These are phyloP conservation scores for Leuciscus waleckii DNA, from an alignment of 2,797 vertebrate genomes.

Conservation along the genomic window DNA sequence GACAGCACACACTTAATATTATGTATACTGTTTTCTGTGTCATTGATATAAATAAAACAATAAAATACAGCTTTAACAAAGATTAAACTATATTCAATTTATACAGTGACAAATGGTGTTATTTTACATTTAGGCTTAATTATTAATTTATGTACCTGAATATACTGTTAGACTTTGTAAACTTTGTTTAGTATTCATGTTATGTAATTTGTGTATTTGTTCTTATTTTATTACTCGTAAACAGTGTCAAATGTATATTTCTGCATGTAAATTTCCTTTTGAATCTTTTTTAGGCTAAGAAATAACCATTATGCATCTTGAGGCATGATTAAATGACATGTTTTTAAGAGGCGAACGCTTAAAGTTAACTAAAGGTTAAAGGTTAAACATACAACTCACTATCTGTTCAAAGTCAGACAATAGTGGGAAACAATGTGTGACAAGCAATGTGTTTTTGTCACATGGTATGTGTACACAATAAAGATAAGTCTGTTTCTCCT, in stretches of 20 bases:
- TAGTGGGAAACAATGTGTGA: not conserved
- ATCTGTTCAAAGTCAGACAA: conserved; percentile 15
- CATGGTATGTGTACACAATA: not conserved
- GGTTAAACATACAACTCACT: conserved; percentile 26
- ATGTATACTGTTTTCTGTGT: too few relatives aligned
- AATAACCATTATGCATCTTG: conserved; percentile 17
- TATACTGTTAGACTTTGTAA: too few relatives aligned
- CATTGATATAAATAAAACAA: too few relatives aligned
- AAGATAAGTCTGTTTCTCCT: not conserved
- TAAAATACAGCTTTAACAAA: too few relatives aligned
- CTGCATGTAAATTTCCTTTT: not conserved
- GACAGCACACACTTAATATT: too few relatives aligned
- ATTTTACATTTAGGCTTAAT: too few relatives aligned
- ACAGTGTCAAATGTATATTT: not conserved
- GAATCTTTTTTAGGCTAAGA: not conserved
- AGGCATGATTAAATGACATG: conserved; percentile 36
- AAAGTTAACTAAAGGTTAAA: conserved; percentile 53
- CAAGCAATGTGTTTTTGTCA: not conserved
- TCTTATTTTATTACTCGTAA: too few relatives aligned
- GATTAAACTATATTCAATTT: too few relatives aligned
- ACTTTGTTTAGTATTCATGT: too few relatives aligned
- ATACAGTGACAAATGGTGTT: too few relatives aligned
- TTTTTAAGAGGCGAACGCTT: conserved; percentile 15
- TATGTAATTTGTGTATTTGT: too few relatives aligned
- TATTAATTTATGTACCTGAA: too few relatives aligned